Percentiles rank a stretch among this genome's conserved stretches.
Conservation (phyloP, 2,797 vertebrate genomes). For the Pelochelys cantorii region DNA sequence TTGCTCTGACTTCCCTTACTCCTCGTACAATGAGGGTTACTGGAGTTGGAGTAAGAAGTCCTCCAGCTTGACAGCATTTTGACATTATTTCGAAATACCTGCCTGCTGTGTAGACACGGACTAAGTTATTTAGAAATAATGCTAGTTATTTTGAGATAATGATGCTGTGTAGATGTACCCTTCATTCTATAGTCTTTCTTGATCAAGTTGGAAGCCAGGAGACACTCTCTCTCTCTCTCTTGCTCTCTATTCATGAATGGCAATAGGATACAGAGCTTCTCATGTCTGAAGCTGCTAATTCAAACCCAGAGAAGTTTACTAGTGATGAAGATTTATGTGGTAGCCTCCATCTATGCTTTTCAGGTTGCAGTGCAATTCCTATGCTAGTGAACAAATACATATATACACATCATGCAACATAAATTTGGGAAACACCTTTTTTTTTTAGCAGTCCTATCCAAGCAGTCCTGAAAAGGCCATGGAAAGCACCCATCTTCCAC, state of each 20-base stretch:
- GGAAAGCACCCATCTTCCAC: not conserved
- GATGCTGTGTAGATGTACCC: too few species aligned
- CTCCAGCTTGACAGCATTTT: too few species aligned
- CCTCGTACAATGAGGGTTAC: too few species aligned
- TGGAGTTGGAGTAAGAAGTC: too few species aligned
- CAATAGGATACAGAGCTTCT: not conserved
- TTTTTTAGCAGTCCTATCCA: not conserved
- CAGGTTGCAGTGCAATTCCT: not conserved
- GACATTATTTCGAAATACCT: too few species aligned
- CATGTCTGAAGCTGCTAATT: not conserved
- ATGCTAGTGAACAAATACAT: not conserved
- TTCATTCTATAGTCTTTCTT: not conserved
- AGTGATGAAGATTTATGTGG: fast-evolving
- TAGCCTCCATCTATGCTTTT: not conserved
- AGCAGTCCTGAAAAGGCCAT: fast-evolving
- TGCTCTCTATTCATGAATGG: not conserved
- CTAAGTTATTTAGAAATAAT: too few species aligned
- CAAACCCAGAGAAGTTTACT: not conserved
- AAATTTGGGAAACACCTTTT: too few species aligned
- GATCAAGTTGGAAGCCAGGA: not conserved
- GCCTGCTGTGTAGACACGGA: too few species aligned
- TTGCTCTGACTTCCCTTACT: too few species aligned
- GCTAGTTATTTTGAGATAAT: too few species aligned
- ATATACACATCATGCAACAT: not conserved
- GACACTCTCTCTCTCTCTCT: not conserved